A percentile compares a stretch with the other conserved stretches of the same genome.
Conservation (phyloP, 2,888 invertebrate species). For the Nymphalis urticae region DNA sequence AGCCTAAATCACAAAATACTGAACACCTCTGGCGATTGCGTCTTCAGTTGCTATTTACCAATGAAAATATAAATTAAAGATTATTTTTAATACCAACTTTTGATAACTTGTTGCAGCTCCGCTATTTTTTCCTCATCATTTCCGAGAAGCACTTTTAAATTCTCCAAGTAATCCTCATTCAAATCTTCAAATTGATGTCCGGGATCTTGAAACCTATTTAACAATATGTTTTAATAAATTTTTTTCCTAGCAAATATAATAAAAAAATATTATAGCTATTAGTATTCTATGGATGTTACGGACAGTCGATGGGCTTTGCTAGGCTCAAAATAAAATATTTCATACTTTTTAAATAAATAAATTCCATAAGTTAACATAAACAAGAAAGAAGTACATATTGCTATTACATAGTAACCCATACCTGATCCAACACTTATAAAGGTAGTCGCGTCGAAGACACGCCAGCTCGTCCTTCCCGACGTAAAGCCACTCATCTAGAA, state of each 20-base stretch:
- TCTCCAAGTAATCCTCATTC: conserved; percentile 57
- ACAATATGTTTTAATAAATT: background rate
- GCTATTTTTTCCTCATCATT: conserved; percentile 61
- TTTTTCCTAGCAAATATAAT: too few species aligned
- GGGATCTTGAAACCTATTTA: conserved; percentile 60
- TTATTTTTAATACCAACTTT: conserved; percentile 49
- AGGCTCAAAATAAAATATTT: too few species aligned
- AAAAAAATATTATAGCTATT: too few species aligned
- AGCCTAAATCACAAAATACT: too few species aligned
- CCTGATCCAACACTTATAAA: conserved; percentile 64
- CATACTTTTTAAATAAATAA: too few species aligned
- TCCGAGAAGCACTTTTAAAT: conserved; percentile 55
- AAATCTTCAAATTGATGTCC: conserved; percentile 56
- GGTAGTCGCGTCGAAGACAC: conserved; percentile 56
- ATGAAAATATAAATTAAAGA: background rate
- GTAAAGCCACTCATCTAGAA: conserved; percentile 60
- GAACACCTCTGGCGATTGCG: too few species aligned
- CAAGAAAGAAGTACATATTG: background rate
- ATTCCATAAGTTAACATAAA: too few species aligned
- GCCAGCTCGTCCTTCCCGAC: conserved; percentile 56
- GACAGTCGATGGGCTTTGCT: too few species aligned
- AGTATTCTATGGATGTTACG: too few species aligned
- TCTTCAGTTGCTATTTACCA: too few species aligned
- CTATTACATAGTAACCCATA: conserved; percentile 32
- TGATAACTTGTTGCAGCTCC: conserved; percentile 54